Base-by-base conservation (phyloP, 2,888 invertebrate genomes). In the Meloe dianella region DNA sequence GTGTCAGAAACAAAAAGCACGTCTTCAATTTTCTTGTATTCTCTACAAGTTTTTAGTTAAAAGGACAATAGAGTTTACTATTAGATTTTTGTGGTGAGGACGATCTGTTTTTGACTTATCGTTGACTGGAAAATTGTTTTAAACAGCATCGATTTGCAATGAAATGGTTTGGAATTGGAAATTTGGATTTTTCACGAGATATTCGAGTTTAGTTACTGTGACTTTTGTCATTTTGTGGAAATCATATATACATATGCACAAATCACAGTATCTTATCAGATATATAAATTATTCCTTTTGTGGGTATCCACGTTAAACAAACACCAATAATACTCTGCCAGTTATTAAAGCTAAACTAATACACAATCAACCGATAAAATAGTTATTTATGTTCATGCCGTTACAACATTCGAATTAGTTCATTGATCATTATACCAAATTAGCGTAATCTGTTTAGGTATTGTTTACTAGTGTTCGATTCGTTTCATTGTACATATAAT, bases 271-370 rank as follows among this genome's bases (percentile, higher is more conserved):
- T 75, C 74, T 75, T 74, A 75, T 75, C 75, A 64, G 72, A 71
- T 73, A 61, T 72, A 75, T 75, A 74, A 75, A 74, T 75, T 76
- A 75, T 71, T 74, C 72, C 74, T 75, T 74, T 70, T 74, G 70
- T 69, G 63, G 70, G 67, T 73, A 72, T 74, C 73, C 70, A 67
- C 67, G 65, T 63, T 73, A 69, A 71, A 69, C 73, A 74, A 73
- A 74, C 70, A 71, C 67, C 63, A 64, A 60, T 27, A 27, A 2
- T 64, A 59, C 59, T 51, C 64, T 63, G 68, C 67, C 66, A 71
- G 71, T 73, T 73, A 75, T 74, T 73, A 71, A 73, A 73, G 65
- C 69, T 61, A 74, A 73, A 72, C 74, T 72, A 74, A 75, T 72
- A 73, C 63, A 73, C 62, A 62, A 60, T 66, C 35, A 61, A 47